Evolutionary conservation across 1,140 invertebrate genomes (phyloP).

Genomic region (Callitettix versicolor): DNA sequence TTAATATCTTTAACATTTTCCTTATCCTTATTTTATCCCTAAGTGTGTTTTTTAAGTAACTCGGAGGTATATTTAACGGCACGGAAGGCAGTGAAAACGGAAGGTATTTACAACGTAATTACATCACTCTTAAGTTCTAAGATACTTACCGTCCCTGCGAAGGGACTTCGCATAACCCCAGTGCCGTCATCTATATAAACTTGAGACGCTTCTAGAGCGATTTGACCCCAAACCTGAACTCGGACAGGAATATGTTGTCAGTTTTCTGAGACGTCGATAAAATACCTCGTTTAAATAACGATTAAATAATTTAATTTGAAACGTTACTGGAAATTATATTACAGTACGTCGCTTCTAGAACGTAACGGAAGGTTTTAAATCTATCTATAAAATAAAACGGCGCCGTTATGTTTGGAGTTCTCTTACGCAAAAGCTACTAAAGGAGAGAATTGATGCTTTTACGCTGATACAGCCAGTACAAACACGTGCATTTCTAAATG

Average conservation of each 20-base stretch:
- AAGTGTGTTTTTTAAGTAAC: too few species aligned
- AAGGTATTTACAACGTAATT: too few species aligned
- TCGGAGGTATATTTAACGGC: too few species aligned
- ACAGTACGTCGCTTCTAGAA: background rate
- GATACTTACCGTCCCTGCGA: constrained; percentile 63
- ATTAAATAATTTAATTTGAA: background rate
- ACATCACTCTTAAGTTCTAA: too few species aligned
- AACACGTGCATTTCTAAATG: background rate
- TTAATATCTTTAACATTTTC: too few species aligned
- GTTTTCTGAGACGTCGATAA: background rate
- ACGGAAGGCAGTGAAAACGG: too few species aligned
- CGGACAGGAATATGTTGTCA: background rate
- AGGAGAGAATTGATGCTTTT: too few species aligned
- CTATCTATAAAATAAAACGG: background rate
- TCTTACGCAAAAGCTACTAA: too few species aligned
- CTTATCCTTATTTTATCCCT: too few species aligned
- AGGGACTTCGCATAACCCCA: constrained; percentile 55
- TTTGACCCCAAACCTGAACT: constrained; percentile 64
- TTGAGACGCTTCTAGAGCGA: constrained; percentile 70
- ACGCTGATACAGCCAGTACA: background rate
- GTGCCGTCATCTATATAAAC: constrained; percentile 71
- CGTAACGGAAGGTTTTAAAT: background rate
- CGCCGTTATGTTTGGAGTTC: too few species aligned
- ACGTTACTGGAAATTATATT: background rate
- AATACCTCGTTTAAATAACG: background rate